phyloP scores from a whole-genome alignment of 30 jellyfish, hydroid and myxozoan genomes.

The Aurelia coerulea region DNA sequence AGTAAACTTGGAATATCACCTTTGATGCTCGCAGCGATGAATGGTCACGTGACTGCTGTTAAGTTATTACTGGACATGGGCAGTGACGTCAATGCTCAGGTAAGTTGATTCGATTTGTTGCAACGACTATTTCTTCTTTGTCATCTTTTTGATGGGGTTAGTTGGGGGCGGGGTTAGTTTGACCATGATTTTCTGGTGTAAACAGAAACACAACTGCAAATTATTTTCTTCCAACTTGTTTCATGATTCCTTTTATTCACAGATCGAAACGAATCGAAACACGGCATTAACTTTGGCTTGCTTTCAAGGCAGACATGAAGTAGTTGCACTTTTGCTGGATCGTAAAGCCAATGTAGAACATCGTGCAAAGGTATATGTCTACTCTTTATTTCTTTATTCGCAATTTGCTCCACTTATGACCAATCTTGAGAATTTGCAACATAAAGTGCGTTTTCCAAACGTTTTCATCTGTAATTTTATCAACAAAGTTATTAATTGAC shows the following conservation, averaged over 20 bases:
- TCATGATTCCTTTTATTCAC: neutral
- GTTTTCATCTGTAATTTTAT: no score
- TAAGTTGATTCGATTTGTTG: neutral
- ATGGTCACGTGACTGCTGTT: constrained; percentile 99
- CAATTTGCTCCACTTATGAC: neutral
- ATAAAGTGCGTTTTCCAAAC: no score
- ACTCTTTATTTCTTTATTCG: neutral
- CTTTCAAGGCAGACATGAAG: constrained; percentile 99
- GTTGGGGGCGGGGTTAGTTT: no score
- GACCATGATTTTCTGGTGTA: no score
- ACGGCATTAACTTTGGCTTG: constrained; percentile 99
- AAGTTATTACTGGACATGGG: constrained; percentile 91
- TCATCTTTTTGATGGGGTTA: no score
- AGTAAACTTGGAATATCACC: constrained; percentile 99
- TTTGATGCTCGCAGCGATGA: constrained; percentile 99
- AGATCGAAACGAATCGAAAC: constrained; percentile 98
- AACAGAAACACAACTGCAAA: no score
- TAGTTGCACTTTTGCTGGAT: constrained; percentile 91
- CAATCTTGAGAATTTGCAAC: no score
- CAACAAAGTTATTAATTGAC: no score
- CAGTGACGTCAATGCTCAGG: constrained; percentile 99
- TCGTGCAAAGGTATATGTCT: constrained; percentile 92
- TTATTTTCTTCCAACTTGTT: no score
- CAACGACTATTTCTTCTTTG: no score
- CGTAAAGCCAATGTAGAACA: constrained; percentile 97